Conservation (phyloP, 2,797 vertebrate genomes). For the Taenioides sp. region DNA sequence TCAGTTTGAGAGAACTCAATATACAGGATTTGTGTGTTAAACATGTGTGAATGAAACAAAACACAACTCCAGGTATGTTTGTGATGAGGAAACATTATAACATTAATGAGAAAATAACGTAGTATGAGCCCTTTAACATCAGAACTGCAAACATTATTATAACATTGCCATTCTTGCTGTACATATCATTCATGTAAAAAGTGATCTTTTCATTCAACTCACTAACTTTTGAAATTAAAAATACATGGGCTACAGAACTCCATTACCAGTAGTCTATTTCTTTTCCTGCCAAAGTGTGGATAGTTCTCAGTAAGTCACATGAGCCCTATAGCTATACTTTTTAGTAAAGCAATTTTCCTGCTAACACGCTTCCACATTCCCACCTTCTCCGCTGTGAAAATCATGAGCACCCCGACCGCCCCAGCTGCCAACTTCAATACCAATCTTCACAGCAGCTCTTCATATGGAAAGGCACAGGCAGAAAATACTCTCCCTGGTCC, state of each 20-base stretch:
- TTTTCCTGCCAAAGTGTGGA: no score
- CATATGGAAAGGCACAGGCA: slow-evolving; percentile 52
- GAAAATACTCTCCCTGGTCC: slow-evolving; percentile 63
- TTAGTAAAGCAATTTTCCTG: slow-evolving; percentile 33
- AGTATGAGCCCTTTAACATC: no score
- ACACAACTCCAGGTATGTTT: no score
- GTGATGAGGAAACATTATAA: no score
- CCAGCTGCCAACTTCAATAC: slow-evolving; percentile 71
- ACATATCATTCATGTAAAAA: background rate
- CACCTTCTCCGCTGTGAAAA: slow-evolving; percentile 62
- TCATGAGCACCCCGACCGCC: slow-evolving; percentile 51
- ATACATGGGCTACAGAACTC: background rate
- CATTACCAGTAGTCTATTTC: background rate
- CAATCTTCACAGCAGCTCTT: slow-evolving; percentile 67
- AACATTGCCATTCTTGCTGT: no score
- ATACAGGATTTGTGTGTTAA: no score
- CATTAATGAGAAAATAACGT: no score
- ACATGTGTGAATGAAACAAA: no score
- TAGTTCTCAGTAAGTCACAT: background rate
- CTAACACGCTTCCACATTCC: slow-evolving; percentile 50
- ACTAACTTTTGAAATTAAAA: background rate
- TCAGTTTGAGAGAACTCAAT: no score
- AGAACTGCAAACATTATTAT: no score
- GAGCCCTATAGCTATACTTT: background rate
- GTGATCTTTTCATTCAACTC: background rate